A percentile compares a stretch with the other conserved stretches of the same genome.
Evolutionary conservation across 2,888 invertebrate genomes (phyloP).

Genomic region (Sipha maydis): DNA sequence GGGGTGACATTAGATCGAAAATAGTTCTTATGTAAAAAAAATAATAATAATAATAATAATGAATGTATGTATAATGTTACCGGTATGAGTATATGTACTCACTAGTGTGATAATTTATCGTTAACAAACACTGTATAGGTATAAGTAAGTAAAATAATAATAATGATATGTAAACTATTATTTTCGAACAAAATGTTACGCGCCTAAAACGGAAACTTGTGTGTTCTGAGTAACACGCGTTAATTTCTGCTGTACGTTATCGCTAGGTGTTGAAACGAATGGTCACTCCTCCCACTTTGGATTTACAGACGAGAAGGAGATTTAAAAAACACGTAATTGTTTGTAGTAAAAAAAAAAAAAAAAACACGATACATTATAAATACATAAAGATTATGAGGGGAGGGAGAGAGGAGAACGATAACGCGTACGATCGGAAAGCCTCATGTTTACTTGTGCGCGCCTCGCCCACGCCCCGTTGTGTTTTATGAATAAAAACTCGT

Average conservation of each 20-base stretch:
- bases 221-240: background rate
- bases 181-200: too few relatives aligned
- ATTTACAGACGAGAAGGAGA: background rate
- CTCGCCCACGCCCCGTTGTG: slow-evolving; percentile 53
- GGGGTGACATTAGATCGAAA: too few relatives aligned
- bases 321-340: slow-evolving; percentile 5
- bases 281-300: slow-evolving; percentile 12
- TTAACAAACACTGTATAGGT: too few relatives aligned
- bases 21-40: too few relatives aligned
- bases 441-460: slow-evolving; percentile 1
- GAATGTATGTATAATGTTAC: too few relatives aligned
- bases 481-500: slow-evolving; percentile 55
- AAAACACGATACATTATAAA: background rate
- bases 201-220: background rate
- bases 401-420: background rate
- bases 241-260: background rate
- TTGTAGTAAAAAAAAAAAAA: background rate
- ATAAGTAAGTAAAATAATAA: too few relatives aligned
- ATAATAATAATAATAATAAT: too few relatives aligned
- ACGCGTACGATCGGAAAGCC: slow-evolving; percentile 21
- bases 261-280: slow-evolving; percentile 15
- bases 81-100: too few relatives aligned
- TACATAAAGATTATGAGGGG: background rate
- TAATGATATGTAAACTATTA: too few relatives aligned
- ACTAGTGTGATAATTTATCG: too few relatives aligned